Evolutionary conservation across 1,140 invertebrate species (phyloP), one percentile per base, ranked within the genome.

Genomic region (Phymorhynchus buccinoides): DNA sequence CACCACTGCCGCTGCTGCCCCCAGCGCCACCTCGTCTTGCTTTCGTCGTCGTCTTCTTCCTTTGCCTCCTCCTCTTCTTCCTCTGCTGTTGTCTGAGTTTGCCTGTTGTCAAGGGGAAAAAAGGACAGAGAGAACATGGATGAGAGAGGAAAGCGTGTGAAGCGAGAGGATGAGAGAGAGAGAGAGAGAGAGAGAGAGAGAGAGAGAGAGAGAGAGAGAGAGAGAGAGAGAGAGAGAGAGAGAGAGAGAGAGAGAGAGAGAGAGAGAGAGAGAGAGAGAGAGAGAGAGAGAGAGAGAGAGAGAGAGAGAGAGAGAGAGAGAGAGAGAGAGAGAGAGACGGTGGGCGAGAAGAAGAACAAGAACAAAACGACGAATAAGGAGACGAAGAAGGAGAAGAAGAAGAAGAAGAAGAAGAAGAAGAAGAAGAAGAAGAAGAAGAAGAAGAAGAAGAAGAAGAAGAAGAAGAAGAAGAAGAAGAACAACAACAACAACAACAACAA

Each of bases 81-180:
- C 22, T 9, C 48, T 52, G 48, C 22, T 18, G 86, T 18, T 84
- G 80, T 35, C 88, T 88, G 44, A 88, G 87, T 66, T 92, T 91
- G 37, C 86, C 90, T 91, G 86, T 39, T 85, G 86, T 22, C 44
- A 35, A 84, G 84, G 68, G 44, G 9, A 30, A 18, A 48, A n/a
- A 9, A 18, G 6, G 44, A 18, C 44, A 48, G 44, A 9, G 18
- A 48, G 18, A 9, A 18, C 18, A 48, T 48, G 6, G 7, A 48
- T 18, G 18, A 48, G 44, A 18, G 44, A 9, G 44, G 44, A 80
- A n/a, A n/a, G n/a, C n/a, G n/a, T n/a, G n/a, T n/a, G n/a, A n/a
- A n/a, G n/a, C n/a, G n/a, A n/a, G n/a, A n/a, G n/a, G n/a, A n/a
- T 52, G 48, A 52, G 12, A 52, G 0, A 52, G 48, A 52, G 48